Percentiles rank a stretch among this genome's conserved stretches.
phyloP scores from a whole-genome alignment of 2,113 vertebrate species.

The Pterocles burchelli region DNA sequence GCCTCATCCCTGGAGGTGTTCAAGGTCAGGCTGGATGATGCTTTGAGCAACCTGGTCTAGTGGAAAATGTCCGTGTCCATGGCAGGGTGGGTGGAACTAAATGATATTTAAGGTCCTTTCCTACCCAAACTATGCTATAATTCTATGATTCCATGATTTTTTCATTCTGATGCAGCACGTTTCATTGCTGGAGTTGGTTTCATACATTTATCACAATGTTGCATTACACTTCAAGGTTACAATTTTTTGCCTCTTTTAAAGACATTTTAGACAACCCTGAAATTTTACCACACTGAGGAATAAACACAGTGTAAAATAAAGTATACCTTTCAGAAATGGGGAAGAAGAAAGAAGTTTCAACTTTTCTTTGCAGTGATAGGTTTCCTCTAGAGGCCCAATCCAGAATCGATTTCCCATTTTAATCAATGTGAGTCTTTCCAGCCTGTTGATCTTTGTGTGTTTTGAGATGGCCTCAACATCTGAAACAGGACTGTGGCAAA shows the following conservation, averaged over 20 bases:
- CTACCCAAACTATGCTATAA: too few relatives aligned
- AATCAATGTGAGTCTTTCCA: not conserved
- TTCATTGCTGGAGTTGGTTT: not conserved
- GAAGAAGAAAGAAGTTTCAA: not conserved
- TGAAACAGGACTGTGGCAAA: not conserved
- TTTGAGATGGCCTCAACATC: not conserved
- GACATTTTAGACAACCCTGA: not conserved
- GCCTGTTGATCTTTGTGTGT: not conserved
- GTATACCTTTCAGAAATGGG: not conserved
- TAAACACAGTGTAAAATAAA: not conserved
- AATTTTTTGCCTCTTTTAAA: not conserved
- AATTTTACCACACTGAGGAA: not conserved
- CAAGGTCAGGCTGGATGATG: too few relatives aligned
- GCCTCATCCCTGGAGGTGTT: too few relatives aligned
- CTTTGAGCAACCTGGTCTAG: too few relatives aligned
- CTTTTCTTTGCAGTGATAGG: not conserved
- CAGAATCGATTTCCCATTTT: not conserved
- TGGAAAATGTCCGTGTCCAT: too few relatives aligned
- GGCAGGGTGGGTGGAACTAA: too few relatives aligned
- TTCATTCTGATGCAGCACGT: not conserved
- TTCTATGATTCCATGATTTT: too few relatives aligned
- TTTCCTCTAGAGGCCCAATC: not conserved
- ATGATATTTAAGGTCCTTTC: too few relatives aligned
- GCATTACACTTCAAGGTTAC: not conserved
- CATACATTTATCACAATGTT: not conserved